Evolutionary conservation across 2,888 invertebrate genomes (phyloP).

Genomic region (Theristus sp.): DNA sequence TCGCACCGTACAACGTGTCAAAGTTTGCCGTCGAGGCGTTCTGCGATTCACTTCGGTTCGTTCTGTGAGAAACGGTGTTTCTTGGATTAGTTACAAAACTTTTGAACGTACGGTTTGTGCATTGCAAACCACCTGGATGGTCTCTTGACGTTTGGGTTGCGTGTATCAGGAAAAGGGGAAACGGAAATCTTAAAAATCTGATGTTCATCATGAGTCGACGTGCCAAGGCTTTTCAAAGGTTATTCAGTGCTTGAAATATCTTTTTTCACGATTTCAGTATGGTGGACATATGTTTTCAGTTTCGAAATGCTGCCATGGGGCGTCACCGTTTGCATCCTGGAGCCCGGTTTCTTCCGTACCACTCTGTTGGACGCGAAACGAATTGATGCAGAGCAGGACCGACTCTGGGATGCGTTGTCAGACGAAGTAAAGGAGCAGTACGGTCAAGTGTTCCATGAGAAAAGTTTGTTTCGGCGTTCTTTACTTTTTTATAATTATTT

Average conservation of each 20-base stretch:
- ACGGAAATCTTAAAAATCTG: no score
- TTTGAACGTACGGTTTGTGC: neutral
- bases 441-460: neutral
- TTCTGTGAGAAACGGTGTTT: neutral
- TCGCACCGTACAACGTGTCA: constrained; percentile 32
- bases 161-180: no score
- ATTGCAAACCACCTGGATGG: no score
- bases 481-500: no score
- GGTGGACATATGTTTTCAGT: no score
- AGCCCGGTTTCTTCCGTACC: constrained; percentile 22
- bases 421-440: neutral
- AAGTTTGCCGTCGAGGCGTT: constrained; percentile 32
- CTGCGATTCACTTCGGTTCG: constrained; percentile 17
- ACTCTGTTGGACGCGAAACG: constrained; percentile 8
- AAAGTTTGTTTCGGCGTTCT: neutral
- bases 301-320: constrained; percentile 16
- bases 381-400: neutral
- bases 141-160: no score
- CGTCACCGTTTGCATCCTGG: constrained; percentile 16
- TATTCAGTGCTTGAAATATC: no score
- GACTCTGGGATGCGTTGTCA: neutral
- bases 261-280: no score
- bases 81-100: neutral
- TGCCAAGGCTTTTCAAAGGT: no score
- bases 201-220: no score